These are phyloP conservation scores for Machimus rusticus DNA, from an alignment of 2,888 invertebrate species.

Conservation along the genomic window DNA sequence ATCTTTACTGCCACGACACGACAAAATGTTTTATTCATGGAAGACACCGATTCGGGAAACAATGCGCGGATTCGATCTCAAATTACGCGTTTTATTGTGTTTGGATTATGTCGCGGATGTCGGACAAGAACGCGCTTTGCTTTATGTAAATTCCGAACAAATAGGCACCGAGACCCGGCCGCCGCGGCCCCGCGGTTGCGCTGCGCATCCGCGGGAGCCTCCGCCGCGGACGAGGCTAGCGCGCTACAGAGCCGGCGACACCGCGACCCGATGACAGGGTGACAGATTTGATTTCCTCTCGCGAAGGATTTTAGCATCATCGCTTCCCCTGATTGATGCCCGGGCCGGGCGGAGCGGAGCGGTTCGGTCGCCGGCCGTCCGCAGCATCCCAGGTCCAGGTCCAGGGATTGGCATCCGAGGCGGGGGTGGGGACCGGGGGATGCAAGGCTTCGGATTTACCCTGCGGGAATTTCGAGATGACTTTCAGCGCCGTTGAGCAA, in stretches of 20 bases:
- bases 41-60: slow-evolving; percentile 30
- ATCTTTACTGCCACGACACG: slow-evolving; percentile 43
- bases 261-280: not conserved
- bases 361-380: not conserved
- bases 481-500: not conserved
- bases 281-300: slow-evolving; percentile 35
- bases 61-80: slow-evolving; percentile 47
- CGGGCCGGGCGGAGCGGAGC: not conserved
- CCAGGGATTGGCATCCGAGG: not conserved
- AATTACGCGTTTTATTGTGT: slow-evolving; percentile 52
- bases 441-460: not conserved
- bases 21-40: slow-evolving; percentile 48
- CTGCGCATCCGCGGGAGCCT: not conserved
- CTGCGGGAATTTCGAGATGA: not conserved
- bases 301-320: slow-evolving; percentile 12
- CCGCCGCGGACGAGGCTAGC: not conserved
- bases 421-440: not conserved
- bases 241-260: not conserved
- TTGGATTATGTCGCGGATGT: slow-evolving; percentile 51
- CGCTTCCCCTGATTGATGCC: slow-evolving; percentile 20
- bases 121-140: slow-evolving; percentile 50
- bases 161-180: slow-evolving; percentile 42
- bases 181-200: not conserved
- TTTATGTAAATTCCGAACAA: slow-evolving; percentile 52
- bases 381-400: not conserved